Evolutionary conservation across 53 echinoderm and acorn worm species (phyloP).

Genomic region (Pentamera pediparva): DNA sequence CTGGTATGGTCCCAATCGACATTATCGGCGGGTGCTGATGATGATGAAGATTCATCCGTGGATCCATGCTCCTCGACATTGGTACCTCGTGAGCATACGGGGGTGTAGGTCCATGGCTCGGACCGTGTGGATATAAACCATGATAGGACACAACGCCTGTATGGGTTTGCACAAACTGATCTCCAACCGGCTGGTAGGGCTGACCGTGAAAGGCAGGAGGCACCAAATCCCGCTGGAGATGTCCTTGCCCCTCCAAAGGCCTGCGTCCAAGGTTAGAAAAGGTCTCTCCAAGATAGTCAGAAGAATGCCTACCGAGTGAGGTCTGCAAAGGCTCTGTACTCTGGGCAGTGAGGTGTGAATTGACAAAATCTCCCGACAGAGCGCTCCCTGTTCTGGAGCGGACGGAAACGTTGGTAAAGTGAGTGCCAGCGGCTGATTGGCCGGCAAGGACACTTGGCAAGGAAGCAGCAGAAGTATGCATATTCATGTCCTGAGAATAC

Average conservation of each 20-base stretch:
- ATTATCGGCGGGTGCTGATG: slow-evolving; percentile 13
- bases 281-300: slow-evolving; percentile 13
- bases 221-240: neutral
- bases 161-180: neutral
- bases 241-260: neutral
- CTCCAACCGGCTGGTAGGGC: slow-evolving; percentile 7
- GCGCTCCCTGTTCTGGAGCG: slow-evolving; percentile 7
- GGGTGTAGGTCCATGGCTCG: neutral
- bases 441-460: slow-evolving; percentile 9
- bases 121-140: neutral
- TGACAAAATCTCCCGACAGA: neutral
- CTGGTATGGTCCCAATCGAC: neutral
- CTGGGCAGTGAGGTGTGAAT: slow-evolving; percentile 9
- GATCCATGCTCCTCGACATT: no score
- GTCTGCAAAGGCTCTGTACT: neutral
- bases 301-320: neutral
- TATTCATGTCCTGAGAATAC: neutral
- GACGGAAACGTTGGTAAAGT: neutral
- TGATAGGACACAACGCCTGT: slow-evolving; percentile 11
- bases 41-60: no score
- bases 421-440: neutral
- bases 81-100: neutral
- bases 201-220: no score
- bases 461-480: neutral
- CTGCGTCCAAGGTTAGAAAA: slow-evolving; percentile 6